Evolutionary conservation across 1,140 invertebrate species (phyloP).

Genomic region (Papilio helenus): DNA sequence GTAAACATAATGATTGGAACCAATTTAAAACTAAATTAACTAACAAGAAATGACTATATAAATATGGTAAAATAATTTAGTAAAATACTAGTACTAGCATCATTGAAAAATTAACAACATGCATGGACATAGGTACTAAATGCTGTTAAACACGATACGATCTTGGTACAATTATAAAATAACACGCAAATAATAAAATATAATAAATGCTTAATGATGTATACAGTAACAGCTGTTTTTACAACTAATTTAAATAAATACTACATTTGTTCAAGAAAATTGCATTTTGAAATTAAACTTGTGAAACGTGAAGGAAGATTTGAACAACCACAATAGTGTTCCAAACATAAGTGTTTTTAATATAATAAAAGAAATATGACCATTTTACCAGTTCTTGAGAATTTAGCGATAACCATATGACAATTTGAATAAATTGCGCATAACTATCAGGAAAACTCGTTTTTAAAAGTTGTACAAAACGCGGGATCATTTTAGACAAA

Average conservation of each 20-base stretch:
- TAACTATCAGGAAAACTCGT: not conserved
- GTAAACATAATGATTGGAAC: not conserved
- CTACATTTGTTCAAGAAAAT: not conserved
- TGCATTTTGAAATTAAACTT: not conserved
- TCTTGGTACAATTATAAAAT: not conserved
- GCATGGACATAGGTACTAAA: not conserved
- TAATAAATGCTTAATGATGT: not conserved
- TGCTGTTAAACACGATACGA: not conserved
- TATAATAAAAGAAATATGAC: too few relatives aligned
- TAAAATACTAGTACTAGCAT: not conserved
- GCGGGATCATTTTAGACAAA: not conserved
- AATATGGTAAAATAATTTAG: too few relatives aligned
- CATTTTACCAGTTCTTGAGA: not conserved
- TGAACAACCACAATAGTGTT: too few relatives aligned
- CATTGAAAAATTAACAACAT: not conserved
- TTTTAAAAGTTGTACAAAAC: not conserved
- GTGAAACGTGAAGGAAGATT: not conserved
- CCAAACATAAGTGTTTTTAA: not conserved
- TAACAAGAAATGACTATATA: too few relatives aligned
- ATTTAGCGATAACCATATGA: not conserved
- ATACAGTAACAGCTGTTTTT: not conserved
- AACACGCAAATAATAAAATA: not conserved
- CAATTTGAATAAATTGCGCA: not conserved
- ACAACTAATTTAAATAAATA: not conserved
- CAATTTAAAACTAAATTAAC: not conserved